Conservation (phyloP, 2,888 invertebrate genomes). For the Orgyia antiqua region DNA sequence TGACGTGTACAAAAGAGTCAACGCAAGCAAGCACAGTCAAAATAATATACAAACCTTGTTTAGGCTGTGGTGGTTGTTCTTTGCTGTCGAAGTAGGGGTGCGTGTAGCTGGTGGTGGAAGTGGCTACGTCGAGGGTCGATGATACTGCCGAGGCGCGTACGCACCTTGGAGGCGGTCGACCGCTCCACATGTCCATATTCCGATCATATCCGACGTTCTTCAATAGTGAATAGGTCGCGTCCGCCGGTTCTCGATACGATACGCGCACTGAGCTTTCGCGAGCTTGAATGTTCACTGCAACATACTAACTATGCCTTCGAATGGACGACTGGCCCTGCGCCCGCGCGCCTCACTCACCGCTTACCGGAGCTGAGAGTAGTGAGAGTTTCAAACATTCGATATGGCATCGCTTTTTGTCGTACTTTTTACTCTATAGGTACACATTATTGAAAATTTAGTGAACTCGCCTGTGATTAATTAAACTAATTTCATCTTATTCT, state of each 20-base stretch:
- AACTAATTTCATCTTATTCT: no score
- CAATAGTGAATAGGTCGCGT: slow-evolving; percentile 42
- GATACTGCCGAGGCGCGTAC: slow-evolving; percentile 64
- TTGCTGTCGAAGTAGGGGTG: slow-evolving; percentile 87
- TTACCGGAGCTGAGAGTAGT: slow-evolving; percentile 34
- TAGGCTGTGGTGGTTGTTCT: slow-evolving; percentile 66
- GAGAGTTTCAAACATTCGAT: slow-evolving; percentile 38
- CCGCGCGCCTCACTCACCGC: slow-evolving; percentile 32
- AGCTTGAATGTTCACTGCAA: slow-evolving; percentile 21
- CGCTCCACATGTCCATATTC: slow-evolving; percentile 87
- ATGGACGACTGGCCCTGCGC: slow-evolving; percentile 20
- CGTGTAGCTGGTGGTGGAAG: slow-evolving; percentile 85
- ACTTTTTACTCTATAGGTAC: slow-evolving; percentile 5
- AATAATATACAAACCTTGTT: slow-evolving; percentile 47
- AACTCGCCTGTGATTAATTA: no score
- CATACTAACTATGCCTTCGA: slow-evolving; percentile 17
- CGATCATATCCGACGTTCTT: slow-evolving; percentile 52
- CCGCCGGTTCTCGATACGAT: slow-evolving; percentile 59
- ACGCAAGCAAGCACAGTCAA: neutral
- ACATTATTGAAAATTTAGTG: no score
- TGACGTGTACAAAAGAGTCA: neutral
- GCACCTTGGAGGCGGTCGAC: slow-evolving; percentile 80
- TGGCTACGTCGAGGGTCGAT: slow-evolving; percentile 83
- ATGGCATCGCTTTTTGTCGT: slow-evolving; percentile 23
- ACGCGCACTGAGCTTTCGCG: slow-evolving; percentile 60